Evolutionary conservation across 92 coral and sea anemone genomes (phyloP).

Genomic region (Desmophyllum pertusum): DNA sequence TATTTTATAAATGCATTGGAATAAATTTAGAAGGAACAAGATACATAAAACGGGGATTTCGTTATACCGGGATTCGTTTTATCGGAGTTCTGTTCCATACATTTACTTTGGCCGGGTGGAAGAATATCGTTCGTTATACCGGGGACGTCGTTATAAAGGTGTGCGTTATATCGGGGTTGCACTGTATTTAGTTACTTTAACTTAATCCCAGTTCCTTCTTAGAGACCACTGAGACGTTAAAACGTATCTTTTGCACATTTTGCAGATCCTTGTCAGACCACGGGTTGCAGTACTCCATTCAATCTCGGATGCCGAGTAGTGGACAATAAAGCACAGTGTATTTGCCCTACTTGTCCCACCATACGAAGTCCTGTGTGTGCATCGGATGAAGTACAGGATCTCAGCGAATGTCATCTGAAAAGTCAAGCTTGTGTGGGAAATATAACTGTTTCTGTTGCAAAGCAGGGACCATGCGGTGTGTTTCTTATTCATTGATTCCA

Average conservation of each 20-base stretch:
- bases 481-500: not conserved
- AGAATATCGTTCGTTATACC: too few relatives aligned
- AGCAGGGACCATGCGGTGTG: constrained; percentile 39
- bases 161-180: too few relatives aligned
- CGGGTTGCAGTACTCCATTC: constrained; percentile 38
- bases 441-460: constrained; percentile 9
- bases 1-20: too few relatives aligned
- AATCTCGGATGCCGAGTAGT: constrained; percentile 34
- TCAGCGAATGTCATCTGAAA: constrained; percentile 28
- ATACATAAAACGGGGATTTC: too few relatives aligned
- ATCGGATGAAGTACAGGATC: constrained; percentile 43
- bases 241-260: not conserved
- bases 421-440: constrained; percentile 25
- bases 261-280: constrained; percentile 28
- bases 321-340: constrained; percentile 22
- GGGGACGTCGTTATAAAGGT: too few relatives aligned
- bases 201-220: not conserved
- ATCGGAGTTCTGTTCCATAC: too few relatives aligned
- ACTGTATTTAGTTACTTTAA: not conserved
- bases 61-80: too few relatives aligned
- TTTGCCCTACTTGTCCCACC: constrained; percentile 28
- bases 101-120: too few relatives aligned
- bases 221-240: not conserved
- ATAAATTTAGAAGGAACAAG: too few relatives aligned
- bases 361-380: constrained; percentile 31